A percentile compares a stretch with the other conserved stretches of the same genome.
Conservation (phyloP, 2,113 vertebrate species). For the Cromileptes altivelis region DNA sequence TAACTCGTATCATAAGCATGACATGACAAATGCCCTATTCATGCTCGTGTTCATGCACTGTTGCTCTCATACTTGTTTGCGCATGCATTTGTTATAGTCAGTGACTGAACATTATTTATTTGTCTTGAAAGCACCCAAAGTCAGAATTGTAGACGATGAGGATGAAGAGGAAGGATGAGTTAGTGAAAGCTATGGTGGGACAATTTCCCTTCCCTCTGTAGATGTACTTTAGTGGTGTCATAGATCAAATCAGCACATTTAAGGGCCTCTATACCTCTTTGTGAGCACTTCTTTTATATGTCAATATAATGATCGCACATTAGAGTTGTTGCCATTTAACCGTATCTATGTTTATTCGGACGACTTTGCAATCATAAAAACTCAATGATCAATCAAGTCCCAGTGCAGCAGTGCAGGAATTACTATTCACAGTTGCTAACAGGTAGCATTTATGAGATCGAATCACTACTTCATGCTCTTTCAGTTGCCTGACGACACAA, state of each 20-base stretch:
- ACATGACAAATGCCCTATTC: conserved; percentile 44
- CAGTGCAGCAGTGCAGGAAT: neutral
- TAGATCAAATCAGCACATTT: conserved; percentile 38
- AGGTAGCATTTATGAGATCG: conserved; percentile 2
- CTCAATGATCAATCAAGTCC: neutral
- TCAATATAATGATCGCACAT: neutral
- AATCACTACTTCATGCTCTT: neutral
- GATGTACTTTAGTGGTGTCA: conserved; percentile 10
- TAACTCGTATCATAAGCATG: conserved; percentile 60
- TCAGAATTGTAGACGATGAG: neutral
- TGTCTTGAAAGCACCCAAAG: conserved; percentile 1
- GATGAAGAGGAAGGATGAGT: conserved; percentile 11
- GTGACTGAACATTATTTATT: conserved; percentile 31
- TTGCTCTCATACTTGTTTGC: conserved; percentile 22
- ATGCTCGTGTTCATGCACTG: conserved; percentile 38
- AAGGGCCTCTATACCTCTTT: conserved; percentile 9
- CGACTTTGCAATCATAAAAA: neutral
- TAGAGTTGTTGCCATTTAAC: conserved; percentile 3
- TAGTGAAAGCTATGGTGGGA: neutral
- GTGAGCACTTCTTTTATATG: conserved; percentile 18
- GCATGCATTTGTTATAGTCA: conserved; percentile 44
- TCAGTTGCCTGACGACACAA: conserved; percentile 1
- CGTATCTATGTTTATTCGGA: conserved; percentile 23
- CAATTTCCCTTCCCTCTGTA: neutral
- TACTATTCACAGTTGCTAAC: neutral